These are phyloP conservation scores for Apis laboriosa DNA, from an alignment of 1,140 invertebrate genomes.

Conservation along the genomic window DNA sequence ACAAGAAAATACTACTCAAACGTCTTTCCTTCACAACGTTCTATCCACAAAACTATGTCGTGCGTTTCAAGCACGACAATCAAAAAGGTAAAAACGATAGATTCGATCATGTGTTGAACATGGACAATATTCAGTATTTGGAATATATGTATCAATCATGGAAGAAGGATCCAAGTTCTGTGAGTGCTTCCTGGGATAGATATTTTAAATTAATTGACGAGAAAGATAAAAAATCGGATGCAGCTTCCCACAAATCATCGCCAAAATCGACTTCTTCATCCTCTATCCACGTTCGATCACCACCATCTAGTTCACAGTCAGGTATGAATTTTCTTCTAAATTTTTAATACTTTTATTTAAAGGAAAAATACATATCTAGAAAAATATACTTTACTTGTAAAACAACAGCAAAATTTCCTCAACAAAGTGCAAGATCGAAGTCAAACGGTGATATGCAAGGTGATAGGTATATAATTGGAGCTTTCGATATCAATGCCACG, in stretches of 20 bases:
- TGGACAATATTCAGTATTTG: constrained; percentile 66
- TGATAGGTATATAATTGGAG: constrained; percentile 42
- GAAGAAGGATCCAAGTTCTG: constrained; percentile 62
- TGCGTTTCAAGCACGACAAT: constrained; percentile 35
- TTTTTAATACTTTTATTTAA: not conserved
- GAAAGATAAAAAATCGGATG: not conserved
- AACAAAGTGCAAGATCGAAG: not conserved
- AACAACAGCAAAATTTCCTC: not conserved
- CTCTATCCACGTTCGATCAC: not conserved
- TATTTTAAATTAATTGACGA: constrained; percentile 75
- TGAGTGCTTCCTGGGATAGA: constrained; percentile 76
- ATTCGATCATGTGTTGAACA: constrained; percentile 51
- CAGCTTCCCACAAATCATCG: too few relatives aligned
- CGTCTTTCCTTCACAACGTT: not conserved
- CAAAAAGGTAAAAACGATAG: not conserved
- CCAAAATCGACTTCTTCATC: too few relatives aligned
- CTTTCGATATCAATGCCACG: constrained; percentile 65
- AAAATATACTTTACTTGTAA: not conserved
- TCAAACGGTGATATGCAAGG: constrained; percentile 51
- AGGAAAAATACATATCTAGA: not conserved
- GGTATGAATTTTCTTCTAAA: not conserved
- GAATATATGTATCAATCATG: constrained; percentile 67
- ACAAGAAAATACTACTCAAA: not conserved
- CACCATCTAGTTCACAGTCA: not conserved
- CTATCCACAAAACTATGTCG: not conserved